Base-by-base conservation (phyloP, 2,888 invertebrate species). In the Melieria picta region DNA sequence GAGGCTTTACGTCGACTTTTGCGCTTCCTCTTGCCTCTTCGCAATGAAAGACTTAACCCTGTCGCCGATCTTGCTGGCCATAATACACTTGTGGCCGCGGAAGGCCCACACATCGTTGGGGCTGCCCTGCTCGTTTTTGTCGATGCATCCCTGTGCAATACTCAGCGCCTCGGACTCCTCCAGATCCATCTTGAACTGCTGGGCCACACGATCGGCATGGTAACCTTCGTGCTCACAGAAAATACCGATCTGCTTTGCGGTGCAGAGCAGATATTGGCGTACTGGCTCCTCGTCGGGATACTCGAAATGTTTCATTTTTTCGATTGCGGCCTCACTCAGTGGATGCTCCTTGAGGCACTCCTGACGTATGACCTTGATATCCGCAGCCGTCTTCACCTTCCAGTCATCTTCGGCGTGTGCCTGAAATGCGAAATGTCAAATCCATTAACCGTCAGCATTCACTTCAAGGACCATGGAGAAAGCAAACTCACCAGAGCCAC, bases 31-130 rank as follows among this genome's bases (percentile, higher is more conserved):
- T 45, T 78, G 74, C 71, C 77, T 80, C 72, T 79, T 77, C 74
- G 77, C 78, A 42, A 84, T 76, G 48, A 76, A 84, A 57, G 81
- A 79, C 71, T 75, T 78, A 1, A 85, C 80, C 13, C 81, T 77
- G 3, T 85, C 82, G 1, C 86, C 86, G 50, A 85, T 77, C 69
- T 82, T 80, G 72, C 82, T 85, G 55, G 76, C 73, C 80, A 84
- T 81, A 71, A 87, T 72, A 75, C 87, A 87, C 69, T 77, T 79
- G 73, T 85, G 83, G 43, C 83, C 84, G n/a, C 85, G 83, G 79
- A 80, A 87, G 4, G 85, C 85, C 83, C 84, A 85, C 9, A 79
- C 80, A 69, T 86, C 85, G 5, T 77, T 73, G 57, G 81, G 77
- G 65, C 81, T 80, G 48, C 82, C 82, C 62, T 84, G 77, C 5